A percentile compares a stretch with the other conserved stretches of the same genome.
Conservation (phyloP, 2,797 vertebrate species). For the Dryobates pubescens region DNA sequence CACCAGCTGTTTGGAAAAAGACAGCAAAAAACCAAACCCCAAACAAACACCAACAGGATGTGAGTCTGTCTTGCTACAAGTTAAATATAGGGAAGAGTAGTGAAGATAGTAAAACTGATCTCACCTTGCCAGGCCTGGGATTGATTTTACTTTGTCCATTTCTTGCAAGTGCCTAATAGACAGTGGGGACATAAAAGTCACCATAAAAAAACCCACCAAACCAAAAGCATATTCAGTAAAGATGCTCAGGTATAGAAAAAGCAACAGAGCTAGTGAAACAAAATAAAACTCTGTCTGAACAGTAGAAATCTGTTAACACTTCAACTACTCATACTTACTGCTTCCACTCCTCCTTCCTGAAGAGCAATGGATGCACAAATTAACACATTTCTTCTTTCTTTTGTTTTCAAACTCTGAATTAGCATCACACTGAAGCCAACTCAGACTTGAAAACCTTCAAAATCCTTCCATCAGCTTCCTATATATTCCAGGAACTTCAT, state of each 20-base stretch:
- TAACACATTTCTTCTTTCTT: neutral
- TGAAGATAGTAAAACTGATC: neutral
- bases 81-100: neutral
- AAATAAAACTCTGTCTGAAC: neutral
- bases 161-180: constrained; percentile 72
- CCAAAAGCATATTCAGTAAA: neutral
- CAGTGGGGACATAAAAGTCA: constrained; percentile 42
- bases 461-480: neutral
- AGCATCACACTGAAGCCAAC: neutral
- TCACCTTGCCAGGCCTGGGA: constrained; percentile 96
- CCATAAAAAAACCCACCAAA: neutral
- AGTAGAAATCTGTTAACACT: neutral
- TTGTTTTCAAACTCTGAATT: neutral
- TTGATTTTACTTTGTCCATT: constrained; percentile 82
- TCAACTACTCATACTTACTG: neutral
- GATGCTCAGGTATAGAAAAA: neutral
- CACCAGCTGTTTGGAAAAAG: constrained; percentile 81
- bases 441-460: neutral
- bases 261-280: neutral
- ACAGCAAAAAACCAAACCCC: neutral
- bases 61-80: neutral
- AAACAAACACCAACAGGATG: neutral
- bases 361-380: neutral
- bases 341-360: neutral
- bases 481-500: neutral